A percentile compares a stretch with the other conserved stretches of the same genome.
Evolutionary conservation across 2,113 vertebrate genomes (phyloP).

Genomic region (Rissa tridactyla): DNA sequence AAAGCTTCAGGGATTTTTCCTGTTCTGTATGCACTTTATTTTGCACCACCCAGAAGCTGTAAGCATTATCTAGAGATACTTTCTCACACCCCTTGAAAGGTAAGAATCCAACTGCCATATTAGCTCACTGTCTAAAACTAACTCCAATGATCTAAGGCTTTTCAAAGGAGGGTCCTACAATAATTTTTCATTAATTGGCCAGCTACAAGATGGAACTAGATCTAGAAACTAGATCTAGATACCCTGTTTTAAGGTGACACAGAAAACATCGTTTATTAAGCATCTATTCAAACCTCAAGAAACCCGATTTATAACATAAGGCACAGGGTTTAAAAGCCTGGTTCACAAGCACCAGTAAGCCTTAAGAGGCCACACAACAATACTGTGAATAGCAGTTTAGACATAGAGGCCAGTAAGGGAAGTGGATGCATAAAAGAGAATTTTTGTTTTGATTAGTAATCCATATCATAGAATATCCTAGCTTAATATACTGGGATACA

Average conservation of each 20-base stretch:
- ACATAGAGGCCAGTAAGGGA: not conserved
- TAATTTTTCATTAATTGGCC: not conserved
- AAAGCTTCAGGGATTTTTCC: not conserved
- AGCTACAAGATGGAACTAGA: not conserved
- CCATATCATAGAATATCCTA: not conserved
- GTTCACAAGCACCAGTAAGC: not conserved
- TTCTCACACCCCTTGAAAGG: not conserved
- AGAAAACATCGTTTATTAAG: rapidly evolving
- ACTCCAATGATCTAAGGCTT: not conserved
- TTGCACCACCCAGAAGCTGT: not conserved
- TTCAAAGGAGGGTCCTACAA: not conserved
- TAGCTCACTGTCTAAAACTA: not conserved
- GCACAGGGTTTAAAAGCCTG: not conserved
- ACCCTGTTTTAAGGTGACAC: not conserved
- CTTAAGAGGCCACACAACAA: not conserved
- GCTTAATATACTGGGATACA: not conserved
- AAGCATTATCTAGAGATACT: not conserved
- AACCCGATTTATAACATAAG: not conserved
- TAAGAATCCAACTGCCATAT: not conserved
- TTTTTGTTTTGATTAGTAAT: not conserved
- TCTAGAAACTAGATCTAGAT: not conserved
- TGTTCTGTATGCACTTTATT: not conserved
- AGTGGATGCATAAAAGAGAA: not conserved
- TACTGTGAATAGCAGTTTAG: not conserved
- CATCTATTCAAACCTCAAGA: not conserved